Evolutionary conservation across 1,140 invertebrate genomes (phyloP).

Genomic region (Leptinotarsa texana): DNA sequence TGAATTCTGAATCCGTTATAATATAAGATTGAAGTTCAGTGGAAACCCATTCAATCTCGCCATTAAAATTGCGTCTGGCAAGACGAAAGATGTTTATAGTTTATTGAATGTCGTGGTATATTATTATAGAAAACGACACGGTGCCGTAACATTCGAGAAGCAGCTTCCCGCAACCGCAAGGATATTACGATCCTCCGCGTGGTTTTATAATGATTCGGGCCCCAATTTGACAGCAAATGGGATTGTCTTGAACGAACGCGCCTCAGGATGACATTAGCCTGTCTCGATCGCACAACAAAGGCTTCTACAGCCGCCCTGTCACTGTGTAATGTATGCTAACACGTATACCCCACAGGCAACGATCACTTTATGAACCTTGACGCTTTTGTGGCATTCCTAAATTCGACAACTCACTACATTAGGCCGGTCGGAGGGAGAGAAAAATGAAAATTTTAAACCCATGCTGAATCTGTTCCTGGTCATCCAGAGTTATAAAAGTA

Average conservation of each 20-base stretch:
- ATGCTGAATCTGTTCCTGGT: too few relatives aligned
- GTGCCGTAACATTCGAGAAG: slow-evolving; percentile 7
- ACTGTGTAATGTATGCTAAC: slow-evolving; percentile 54
- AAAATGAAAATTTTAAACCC: not conserved
- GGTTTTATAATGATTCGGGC: slow-evolving; percentile 52
- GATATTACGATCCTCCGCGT: slow-evolving; percentile 29
- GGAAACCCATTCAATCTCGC: not conserved
- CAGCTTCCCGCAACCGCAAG: not conserved
- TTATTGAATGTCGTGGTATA: slow-evolving; percentile 8
- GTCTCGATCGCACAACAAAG: slow-evolving; percentile 51
- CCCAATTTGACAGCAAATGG: slow-evolving; percentile 53
- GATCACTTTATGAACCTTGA: slow-evolving; percentile 52
- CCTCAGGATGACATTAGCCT: slow-evolving; percentile 53
- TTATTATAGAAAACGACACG: slow-evolving; percentile 8
- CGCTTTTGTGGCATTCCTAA: slow-evolving; percentile 47
- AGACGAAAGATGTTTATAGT: slow-evolving; percentile 6
- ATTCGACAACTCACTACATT: slow-evolving; percentile 46
- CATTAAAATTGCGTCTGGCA: not conserved
- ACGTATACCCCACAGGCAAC: slow-evolving; percentile 50
- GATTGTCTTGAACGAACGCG: slow-evolving; percentile 52
- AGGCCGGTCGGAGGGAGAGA: slow-evolving; percentile 3
- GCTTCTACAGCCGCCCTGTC: slow-evolving; percentile 49
- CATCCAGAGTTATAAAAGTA: too few relatives aligned
- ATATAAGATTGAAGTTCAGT: not conserved
- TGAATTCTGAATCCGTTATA: too few relatives aligned